A percentile compares a stretch with the other conserved stretches of the same genome.
Conservation (phyloP, 1,140 invertebrate genomes). For the Globodera rostochiensis region DNA sequence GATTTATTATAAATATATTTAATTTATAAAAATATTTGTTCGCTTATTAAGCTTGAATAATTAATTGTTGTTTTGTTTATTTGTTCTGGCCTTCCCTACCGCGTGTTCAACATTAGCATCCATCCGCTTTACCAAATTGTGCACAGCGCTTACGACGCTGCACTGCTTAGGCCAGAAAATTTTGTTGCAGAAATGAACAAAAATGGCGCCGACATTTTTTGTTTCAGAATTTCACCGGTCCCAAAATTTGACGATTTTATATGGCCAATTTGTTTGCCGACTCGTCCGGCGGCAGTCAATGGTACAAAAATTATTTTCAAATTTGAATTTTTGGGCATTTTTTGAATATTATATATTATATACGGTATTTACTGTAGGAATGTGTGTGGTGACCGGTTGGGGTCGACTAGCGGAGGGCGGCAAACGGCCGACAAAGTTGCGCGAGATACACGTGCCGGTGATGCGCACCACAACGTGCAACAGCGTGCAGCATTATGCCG, state of each 20-base stretch:
- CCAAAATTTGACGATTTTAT: slow-evolving; percentile 25
- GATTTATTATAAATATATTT: no score
- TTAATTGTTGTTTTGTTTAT: not conserved
- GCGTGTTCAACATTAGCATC: slow-evolving; percentile 33
- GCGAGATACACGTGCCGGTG: slow-evolving; percentile 48
- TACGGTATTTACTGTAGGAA: slow-evolving; percentile 6
- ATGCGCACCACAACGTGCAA: slow-evolving; percentile 41
- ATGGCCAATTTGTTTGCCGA: slow-evolving; percentile 36
- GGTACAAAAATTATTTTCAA: not conserved
- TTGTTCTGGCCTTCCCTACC: slow-evolving; percentile 23
- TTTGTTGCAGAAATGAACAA: not conserved
- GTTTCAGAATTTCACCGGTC: slow-evolving; percentile 20
- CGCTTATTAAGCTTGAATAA: no score
- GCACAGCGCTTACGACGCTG: slow-evolving; percentile 40
- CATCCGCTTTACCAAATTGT: slow-evolving; percentile 43
- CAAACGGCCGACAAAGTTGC: slow-evolving; percentile 7
- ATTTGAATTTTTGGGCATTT: not conserved
- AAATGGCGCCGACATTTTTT: no score
- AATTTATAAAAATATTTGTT: no score
- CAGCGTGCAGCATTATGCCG: slow-evolving; percentile 37
- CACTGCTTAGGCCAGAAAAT: slow-evolving; percentile 31
- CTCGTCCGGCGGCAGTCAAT: slow-evolving; percentile 19
- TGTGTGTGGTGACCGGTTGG: slow-evolving; percentile 46
- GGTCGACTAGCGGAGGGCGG: slow-evolving; percentile 40
- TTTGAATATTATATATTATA: no score